Evolutionary conservation across 2,797 vertebrate genomes (phyloP), one percentile per base, ranked within the genome.

Genomic region (Sternarchorhynchus goeldii): DNA sequence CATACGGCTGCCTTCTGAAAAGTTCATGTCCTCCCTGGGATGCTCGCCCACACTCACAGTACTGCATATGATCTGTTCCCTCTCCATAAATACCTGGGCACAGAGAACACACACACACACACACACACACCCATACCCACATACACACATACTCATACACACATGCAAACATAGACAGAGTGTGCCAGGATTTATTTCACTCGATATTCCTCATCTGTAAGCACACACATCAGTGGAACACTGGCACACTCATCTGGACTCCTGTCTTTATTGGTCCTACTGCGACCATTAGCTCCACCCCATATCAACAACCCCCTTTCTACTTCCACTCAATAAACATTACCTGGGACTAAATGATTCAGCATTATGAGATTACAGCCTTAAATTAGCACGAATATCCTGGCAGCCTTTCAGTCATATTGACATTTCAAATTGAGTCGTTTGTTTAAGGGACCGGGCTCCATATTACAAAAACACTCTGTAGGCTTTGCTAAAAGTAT

Each of bases 371-470:
- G 86, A 91, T 92, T 88, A 88, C 87, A 63, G 67, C 76, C 62
- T 50, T 88, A 89, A 90, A 91, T 91, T 89, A 90, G 82, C 73
- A 69, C 63, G 72, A 75, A 85, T 87, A 86, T 88, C 8, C 88
- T 86, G 82, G 79, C 39, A 41, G 74, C 85, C 88, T 65, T 76
- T 76, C 75, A 76, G 79, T 76, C 75, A 80, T 81, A 78, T 76
- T 86, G 89, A 89, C 67, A 20, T 85, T 87, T 83, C 76, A 86
- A 88, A 89, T 89, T 87, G 84, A 87, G 81, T 84, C 17, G 66
- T 88, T 66, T 58, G 83, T 85, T 81, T 83, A 88, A 91, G 84
- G 87, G 85, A 87, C 87, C 78, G 0, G 18, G 73, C 81, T 77
- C 69, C 59, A 32, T 64, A 58, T 63, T 73, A 73, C 82, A 79